Evolutionary conservation across 2,888 invertebrate genomes (phyloP).

Genomic region (Erebia palarica): DNA sequence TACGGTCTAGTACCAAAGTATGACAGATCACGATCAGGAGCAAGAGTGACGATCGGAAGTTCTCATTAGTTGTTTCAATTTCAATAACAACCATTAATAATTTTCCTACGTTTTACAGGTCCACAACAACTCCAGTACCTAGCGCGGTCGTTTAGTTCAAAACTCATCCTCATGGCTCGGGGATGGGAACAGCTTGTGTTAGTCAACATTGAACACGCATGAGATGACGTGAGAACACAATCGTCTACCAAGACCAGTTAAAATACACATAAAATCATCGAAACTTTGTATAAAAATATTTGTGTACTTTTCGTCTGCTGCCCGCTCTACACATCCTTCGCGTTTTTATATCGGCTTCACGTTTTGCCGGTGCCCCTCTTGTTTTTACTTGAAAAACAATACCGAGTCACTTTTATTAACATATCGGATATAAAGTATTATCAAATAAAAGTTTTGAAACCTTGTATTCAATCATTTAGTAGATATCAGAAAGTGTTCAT

Average conservation of each 20-base stretch:
- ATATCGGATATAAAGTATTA: slow-evolving; percentile 6
- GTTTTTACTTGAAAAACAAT: slow-evolving; percentile 76
- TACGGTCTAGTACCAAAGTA: no score
- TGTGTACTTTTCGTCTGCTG: slow-evolving; percentile 46
- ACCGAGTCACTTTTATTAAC: slow-evolving; percentile 38
- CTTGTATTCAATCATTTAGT: slow-evolving; percentile 17
- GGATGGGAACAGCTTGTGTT: slow-evolving; percentile 64
- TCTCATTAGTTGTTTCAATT: no score
- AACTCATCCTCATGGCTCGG: slow-evolving; percentile 23
- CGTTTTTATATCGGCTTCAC: slow-evolving; percentile 56
- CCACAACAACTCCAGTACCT: slow-evolving; percentile 36
- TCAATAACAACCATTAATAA: no score
- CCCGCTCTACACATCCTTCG: slow-evolving; percentile 44
- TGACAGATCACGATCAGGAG: no score
- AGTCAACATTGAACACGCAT: slow-evolving; percentile 73
- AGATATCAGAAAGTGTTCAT: slow-evolving; percentile 18
- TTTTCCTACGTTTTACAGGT: background rate
- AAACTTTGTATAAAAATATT: slow-evolving; percentile 55
- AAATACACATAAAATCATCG: slow-evolving; percentile 52
- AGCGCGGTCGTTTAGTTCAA: background rate
- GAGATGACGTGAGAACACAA: slow-evolving; percentile 71
- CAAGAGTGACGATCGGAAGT: no score
- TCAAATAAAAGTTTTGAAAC: slow-evolving; percentile 1
- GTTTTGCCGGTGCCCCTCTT: slow-evolving; percentile 72
- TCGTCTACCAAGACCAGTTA: slow-evolving; percentile 73